A percentile compares a stretch with the other conserved stretches of the same genome.
phyloP scores from a whole-genome alignment of 2,888 invertebrate species.

The Sympetrum striolatum region DNA sequence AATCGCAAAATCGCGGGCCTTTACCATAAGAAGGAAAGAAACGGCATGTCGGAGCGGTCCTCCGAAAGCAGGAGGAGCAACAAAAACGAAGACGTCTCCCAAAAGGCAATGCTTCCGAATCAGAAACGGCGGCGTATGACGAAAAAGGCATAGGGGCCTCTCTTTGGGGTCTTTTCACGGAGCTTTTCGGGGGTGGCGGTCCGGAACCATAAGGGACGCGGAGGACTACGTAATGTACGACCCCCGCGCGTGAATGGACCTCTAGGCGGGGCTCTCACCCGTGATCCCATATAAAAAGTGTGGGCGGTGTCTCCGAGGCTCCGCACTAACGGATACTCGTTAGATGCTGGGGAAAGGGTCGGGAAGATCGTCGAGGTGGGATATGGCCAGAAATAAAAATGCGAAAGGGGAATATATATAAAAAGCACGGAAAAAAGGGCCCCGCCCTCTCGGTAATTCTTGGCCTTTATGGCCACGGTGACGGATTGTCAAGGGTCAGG shows the following conservation, averaged over 20 bases:
- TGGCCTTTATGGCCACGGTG: not conserved
- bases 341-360: not conserved
- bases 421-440: not conserved
- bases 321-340: not conserved
- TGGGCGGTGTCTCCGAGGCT: not conserved
- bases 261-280: not conserved
- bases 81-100: not conserved
- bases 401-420: not conserved
- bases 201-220: not conserved
- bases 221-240: slow-evolving; percentile 11
- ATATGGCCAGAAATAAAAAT: not conserved
- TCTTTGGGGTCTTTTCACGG: not conserved
- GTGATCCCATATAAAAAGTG: not conserved
- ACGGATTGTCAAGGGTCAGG: not conserved
- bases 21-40: too few relatives aligned
- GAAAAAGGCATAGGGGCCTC: not conserved
- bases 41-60: not conserved
- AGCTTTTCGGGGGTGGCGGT: not conserved
- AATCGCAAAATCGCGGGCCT: too few relatives aligned
- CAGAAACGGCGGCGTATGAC: not conserved
- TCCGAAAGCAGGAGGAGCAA: not conserved
- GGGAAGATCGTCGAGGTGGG: not conserved
- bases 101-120: not conserved
- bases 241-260: slow-evolving; percentile 4
- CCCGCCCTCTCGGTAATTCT: not conserved